Base-by-base conservation (phyloP, 2,888 invertebrate species). In the Galerucella calmariensis region DNA sequence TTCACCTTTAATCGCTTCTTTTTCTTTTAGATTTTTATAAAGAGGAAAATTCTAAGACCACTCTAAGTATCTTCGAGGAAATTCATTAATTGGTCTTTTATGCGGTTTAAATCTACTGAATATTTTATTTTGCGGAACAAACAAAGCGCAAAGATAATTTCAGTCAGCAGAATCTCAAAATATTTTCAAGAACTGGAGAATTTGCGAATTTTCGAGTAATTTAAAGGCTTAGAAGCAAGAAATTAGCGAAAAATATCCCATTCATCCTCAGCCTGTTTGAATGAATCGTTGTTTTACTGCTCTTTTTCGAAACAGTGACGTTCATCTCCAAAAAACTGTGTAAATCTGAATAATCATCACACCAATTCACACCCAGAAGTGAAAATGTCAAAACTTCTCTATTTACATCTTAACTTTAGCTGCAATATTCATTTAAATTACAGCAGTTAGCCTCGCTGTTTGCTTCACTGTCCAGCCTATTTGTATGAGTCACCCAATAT, bases 41-140 rank as follows among this genome's bases (percentile, higher is more conserved):
- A 35, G n/a, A 35, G 65, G 48, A 44, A 44, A 65, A 63, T 70
- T 63, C 53, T 65, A 51, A 65, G 46, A 48, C 20, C 63, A 8
- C 27, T 46, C 63, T 44, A 20, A 51, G 63, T 59, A 65, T 59
- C 66, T 67, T 66, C 41, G 44, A 72, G 66, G 46, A 59, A 72
- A 72, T 72, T 66, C 66, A 59, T 72, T 67, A 71, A 71, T 65
- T 72, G 72, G 44, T 46, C 62, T 62, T 62, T 62, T 41, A 62
- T 62, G 62, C 58, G 71, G 71, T 46, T 58, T 66, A 65, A 71
- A 71, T 66, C 66, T 66, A 59, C 72, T 66, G 72, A 72, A 66
- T 72, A 66, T 72, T 72, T 72, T 72, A 72, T 72, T 72, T 72
- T 67, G 66, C 59, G 59, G 46, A 67, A 67, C 58, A 72, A 67